Evolutionary conservation across 30 jellyfish, hydroid and myxozoan genomes (phyloP), one percentile per base, ranked within the genome.

Genomic region (Calvadosia cruxmelitensis): DNA sequence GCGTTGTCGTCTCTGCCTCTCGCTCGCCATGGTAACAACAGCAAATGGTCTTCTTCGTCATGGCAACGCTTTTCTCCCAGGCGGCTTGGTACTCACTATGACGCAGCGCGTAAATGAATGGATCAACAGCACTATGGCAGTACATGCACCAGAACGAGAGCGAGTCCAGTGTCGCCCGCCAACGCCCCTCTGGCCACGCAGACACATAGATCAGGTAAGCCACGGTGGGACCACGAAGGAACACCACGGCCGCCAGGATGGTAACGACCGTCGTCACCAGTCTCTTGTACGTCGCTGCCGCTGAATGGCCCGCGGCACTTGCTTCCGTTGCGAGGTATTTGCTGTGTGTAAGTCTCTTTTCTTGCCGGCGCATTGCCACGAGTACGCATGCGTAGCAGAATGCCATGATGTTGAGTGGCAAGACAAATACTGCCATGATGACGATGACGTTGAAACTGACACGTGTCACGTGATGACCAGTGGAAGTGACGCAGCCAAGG

Each of bases 51-150:
- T n/a, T n/a, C n/a, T n/a, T n/a, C n/a, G n/a, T n/a, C n/a, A n/a
- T n/a, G n/a, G n/a, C n/a, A n/a, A n/a, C n/a, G n/a, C n/a, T n/a
- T n/a, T n/a, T n/a, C n/a, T n/a, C n/a, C n/a, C n/a, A n/a, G 20
- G 57, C 57, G 15, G 10, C 57, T 42, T 42, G 57, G 57, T 66
- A 82, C 29, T 82, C 94, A 0, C 83, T 87, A 32, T 82, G 88
- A 2, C 80, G 86, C 32, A 82, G 50, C 0, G 88, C 94, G 67
- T 82, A 82, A 2, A 74, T 64, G 33, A 82, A 82, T 57, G 94
- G 94, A 33, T 82, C 94, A 74, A 80, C 49, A 31, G 94, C 86
- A 50, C 86, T 84, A 27, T 82, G 94, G 63, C 73, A 73, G 49
- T 82, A 82, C 27, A 82, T 34, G 7, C 82, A 80, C 94, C 94